phyloP scores from a whole-genome alignment of 1,140 invertebrate genomes.

The Drosophila rhopaloa region DNA sequence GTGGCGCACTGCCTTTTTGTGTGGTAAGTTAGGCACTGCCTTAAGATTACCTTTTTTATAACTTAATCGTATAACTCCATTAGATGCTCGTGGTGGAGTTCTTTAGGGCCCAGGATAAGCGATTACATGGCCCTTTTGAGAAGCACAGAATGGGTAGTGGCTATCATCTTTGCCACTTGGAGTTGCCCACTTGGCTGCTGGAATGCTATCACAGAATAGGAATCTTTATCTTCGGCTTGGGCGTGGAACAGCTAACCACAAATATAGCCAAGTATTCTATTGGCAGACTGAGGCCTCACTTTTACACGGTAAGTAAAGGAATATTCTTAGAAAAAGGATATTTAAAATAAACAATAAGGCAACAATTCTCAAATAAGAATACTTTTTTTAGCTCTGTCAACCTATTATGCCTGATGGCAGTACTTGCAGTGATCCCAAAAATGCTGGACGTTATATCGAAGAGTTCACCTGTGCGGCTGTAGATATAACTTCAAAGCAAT shows the following conservation, averaged over 20 bases:
- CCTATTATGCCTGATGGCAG: slow-evolving; percentile 86
- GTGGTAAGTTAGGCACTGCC: slow-evolving; percentile 87
- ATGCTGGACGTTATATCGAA: slow-evolving; percentile 88
- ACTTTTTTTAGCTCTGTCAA: slow-evolving; percentile 86
- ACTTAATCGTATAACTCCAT: neutral
- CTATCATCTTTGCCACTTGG: slow-evolving; percentile 85
- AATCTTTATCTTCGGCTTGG: slow-evolving; percentile 93
- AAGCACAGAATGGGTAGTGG: slow-evolving; percentile 35
- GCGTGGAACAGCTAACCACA: slow-evolving; percentile 91
- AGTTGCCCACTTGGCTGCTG: slow-evolving; percentile 89
- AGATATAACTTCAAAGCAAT: slow-evolving; percentile 85
- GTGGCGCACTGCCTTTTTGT: slow-evolving; percentile 89
- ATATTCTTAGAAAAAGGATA: too few relatives aligned
- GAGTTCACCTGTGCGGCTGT: slow-evolving; percentile 87
- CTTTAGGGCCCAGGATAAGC: slow-evolving; percentile 60
- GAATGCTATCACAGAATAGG: slow-evolving; percentile 90
- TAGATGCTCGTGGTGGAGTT: slow-evolving; percentile 76
- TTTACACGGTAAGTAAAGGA: slow-evolving; percentile 87
- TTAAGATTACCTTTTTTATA: too few relatives aligned
- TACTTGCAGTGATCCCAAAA: slow-evolving; percentile 86
- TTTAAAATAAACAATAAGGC: too few relatives aligned
- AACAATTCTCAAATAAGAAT: too few relatives aligned
- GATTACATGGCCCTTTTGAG: slow-evolving; percentile 14
- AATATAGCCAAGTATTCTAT: slow-evolving; percentile 96
- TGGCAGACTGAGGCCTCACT: slow-evolving; percentile 96